A percentile compares a stretch with the other conserved stretches of the same genome.
phyloP scores from a whole-genome alignment of 2,888 invertebrate genomes.

The Rhamnusium bicolor region DNA sequence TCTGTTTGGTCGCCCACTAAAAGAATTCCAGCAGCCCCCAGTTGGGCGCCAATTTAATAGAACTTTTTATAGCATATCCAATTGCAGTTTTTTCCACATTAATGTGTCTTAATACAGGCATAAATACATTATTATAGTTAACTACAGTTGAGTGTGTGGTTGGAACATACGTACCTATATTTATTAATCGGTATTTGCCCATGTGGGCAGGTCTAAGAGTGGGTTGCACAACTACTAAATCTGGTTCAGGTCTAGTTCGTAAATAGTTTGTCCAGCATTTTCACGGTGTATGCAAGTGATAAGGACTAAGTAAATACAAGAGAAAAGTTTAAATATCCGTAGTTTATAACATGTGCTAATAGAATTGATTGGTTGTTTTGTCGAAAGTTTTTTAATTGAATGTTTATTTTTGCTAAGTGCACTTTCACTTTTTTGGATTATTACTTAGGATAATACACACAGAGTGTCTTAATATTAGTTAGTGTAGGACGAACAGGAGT shows the following conservation, averaged over 20 bases:
- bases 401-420: conserved; percentile 4
- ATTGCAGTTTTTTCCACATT: conserved; percentile 18
- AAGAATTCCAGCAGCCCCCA: conserved; percentile 17
- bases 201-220: conserved; percentile 49
- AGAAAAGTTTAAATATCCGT: neutral
- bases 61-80: conserved; percentile 22
- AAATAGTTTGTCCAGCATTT: conserved; percentile 12
- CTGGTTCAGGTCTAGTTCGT: conserved; percentile 49
- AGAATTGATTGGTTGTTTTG: neutral
- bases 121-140: conserved; percentile 22
- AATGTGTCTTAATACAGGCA: conserved; percentile 28
- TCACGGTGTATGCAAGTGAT: conserved; percentile 22
- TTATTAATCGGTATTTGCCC: conserved; percentile 39
- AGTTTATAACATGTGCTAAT: conserved; percentile 9
- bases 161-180: conserved; percentile 35
- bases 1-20: conserved; percentile 17
- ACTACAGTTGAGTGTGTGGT: conserved; percentile 17
- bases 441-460: conserved; percentile 18
- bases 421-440: conserved; percentile 36
- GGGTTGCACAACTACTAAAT: conserved; percentile 43
- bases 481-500: conserved; percentile 29
- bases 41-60: conserved; percentile 31
- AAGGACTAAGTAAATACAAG: conserved; percentile 1
- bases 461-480: conserved; percentile 13
- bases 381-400: conserved; percentile 14